Evolutionary conservation across 2,113 vertebrate species (phyloP), one percentile per base, ranked within the genome.

Genomic region (Sclerurus mexicanus): DNA sequence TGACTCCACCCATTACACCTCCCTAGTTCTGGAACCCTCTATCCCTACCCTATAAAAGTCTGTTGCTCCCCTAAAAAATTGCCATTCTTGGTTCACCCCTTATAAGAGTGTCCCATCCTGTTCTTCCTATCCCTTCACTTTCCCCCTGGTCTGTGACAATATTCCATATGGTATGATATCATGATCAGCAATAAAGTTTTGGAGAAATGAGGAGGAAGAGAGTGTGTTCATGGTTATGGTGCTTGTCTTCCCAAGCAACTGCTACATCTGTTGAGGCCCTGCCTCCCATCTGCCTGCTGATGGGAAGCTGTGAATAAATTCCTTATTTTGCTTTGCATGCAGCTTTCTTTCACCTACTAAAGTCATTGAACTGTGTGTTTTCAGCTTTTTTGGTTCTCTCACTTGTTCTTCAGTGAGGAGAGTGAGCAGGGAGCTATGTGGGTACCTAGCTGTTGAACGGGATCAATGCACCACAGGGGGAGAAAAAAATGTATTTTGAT

Each of bases 381-480:
- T 74, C 53, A 66, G 3, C 1, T 59, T 11, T 72, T 68, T 33
- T n/a, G 12, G 53, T 67, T 72, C 10, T 75, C 40, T 82, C 6
- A 4, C 16, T 49, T 50, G 6, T 46, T 71, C 14, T 80, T 12
- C 58, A 24, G 7, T 35, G 27, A 16, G 27, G 8, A 12, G 19
- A 67, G 5, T 31, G 16, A 66, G 24, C 1, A 8, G 21, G 12
- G 3, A 30, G 4, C 21, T 58, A 44, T 18, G 15, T 60, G 14
- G 3, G 20, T 69, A 19, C 11, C 46, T 40, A 67, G 22, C 7
- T 84, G 5, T 72, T 68, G 25, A 9, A 20, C 22, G 4, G 8
- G 6, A 28, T 80, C 30, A 87, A 13, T 1, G 0, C 1, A 39
- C 20, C 24, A 35, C 7, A 35, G 17, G 4, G 2, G 2, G 2